Conservation (phyloP, 2,888 invertebrate species). For the Tribolium freemani region DNA sequence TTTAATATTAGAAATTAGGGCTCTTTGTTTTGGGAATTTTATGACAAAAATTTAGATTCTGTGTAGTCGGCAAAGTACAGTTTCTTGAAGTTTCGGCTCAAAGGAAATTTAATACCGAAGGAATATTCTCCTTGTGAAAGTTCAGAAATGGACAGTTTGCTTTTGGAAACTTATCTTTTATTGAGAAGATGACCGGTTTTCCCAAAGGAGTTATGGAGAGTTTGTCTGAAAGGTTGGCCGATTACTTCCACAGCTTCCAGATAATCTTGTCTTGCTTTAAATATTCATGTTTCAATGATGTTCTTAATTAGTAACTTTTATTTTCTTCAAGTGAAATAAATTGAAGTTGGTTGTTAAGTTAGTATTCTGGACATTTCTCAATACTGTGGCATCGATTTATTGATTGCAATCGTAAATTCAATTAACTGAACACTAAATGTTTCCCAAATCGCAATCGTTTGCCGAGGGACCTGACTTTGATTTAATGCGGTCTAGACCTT, state of each 20-base stretch:
- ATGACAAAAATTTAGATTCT: conserved; percentile 16
- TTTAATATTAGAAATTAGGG: too few relatives aligned
- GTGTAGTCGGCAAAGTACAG: background rate
- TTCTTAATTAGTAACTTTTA: background rate
- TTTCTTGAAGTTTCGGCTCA: background rate
- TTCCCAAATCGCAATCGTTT: conserved; percentile 13
- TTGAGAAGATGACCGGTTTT: background rate
- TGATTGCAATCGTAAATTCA: conserved; percentile 19
- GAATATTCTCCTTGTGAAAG: conserved; percentile 15
- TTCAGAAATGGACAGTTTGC: conserved; percentile 10
- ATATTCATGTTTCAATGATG: background rate
- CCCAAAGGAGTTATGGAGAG: conserved; percentile 4
- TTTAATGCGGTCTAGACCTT: conserved; percentile 30
- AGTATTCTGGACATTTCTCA: too few relatives aligned
- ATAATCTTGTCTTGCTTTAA: background rate
- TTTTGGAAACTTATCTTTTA: conserved; percentile 15
- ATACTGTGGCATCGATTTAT: background rate
- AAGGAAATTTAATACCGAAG: conserved; percentile 23
- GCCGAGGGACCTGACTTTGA: background rate
- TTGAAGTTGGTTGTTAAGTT: too few relatives aligned
- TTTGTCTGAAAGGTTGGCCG: background rate
- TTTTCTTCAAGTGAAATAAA: background rate
- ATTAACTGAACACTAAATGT: conserved; percentile 15
- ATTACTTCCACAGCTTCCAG: background rate
- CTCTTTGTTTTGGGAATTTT: background rate